These are phyloP conservation scores for Nephotettix cincticeps DNA, from an alignment of 1,140 invertebrate species.

Conservation along the genomic window DNA sequence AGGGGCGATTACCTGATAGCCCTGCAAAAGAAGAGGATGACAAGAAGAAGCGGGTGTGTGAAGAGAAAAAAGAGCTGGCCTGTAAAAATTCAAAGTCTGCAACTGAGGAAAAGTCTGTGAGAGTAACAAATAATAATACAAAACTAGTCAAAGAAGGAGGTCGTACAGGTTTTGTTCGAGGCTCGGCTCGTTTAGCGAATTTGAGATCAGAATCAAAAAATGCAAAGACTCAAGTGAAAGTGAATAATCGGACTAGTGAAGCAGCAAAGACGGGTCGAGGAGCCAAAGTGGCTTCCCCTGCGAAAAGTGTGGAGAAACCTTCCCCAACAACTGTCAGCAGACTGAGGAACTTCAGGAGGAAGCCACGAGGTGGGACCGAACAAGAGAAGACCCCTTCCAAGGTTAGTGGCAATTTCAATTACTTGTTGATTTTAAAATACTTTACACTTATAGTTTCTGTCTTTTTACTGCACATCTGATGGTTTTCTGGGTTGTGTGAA, in stretches of 20 bases:
- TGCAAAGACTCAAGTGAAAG: slow-evolving; percentile 1
- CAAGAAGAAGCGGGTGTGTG: neutral
- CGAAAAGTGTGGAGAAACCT: slow-evolving; percentile 11
- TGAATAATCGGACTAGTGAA: slow-evolving; percentile 12
- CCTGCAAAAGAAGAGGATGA: neutral
- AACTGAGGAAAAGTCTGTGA: neutral
- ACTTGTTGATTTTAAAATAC: no score
- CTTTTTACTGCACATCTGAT: no score
- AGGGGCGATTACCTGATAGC: neutral
- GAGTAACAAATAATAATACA: neutral
- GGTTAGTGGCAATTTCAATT: neutral
- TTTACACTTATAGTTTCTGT: no score
- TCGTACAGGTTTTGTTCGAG: neutral
- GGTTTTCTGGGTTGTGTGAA: no score
- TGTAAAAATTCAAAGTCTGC: neutral
- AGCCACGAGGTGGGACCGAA: neutral
- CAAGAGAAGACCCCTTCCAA: slow-evolving; percentile 2
- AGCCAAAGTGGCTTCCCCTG: neutral
- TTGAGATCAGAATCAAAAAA: neutral
- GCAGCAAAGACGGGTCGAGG: neutral
- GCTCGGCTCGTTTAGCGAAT: neutral
- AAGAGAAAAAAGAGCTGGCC: neutral
- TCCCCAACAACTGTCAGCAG: neutral
- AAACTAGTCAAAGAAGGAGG: slow-evolving; percentile 11
- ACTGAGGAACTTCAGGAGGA: neutral